Evolutionary conservation across 37 sponge, comb jelly and placozoan species (phyloP).

Genomic region (Dysidea cf. avara): DNA sequence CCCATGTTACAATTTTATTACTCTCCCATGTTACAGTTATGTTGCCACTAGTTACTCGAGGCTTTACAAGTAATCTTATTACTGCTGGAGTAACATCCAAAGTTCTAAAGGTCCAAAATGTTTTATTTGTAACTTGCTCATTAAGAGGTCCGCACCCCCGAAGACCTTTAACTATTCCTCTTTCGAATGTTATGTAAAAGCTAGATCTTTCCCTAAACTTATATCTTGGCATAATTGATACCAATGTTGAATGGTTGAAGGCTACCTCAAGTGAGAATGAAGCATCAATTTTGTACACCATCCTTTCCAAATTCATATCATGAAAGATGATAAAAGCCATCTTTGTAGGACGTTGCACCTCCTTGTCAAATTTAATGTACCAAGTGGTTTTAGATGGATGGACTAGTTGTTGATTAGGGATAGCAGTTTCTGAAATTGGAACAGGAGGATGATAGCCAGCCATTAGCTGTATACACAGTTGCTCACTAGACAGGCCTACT

Average conservation of each 20-base stretch:
- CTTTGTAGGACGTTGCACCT: constrained; percentile 16
- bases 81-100: constrained; percentile 33
- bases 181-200: constrained; percentile 20
- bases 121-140: constrained; percentile 27
- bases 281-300: constrained; percentile 26
- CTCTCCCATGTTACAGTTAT: too few species aligned
- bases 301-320: not conserved
- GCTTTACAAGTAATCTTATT: constrained; percentile 1
- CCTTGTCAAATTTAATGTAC: constrained; percentile 15
- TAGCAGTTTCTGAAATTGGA: constrained; percentile 9
- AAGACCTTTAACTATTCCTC: constrained; percentile 30
- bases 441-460: constrained; percentile 16
- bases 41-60: constrained; percentile 16
- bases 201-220: constrained; percentile 5
- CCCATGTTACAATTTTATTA: too few species aligned
- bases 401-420: constrained; percentile 7
- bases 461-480: constrained; percentile 25
- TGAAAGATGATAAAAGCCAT: constrained; percentile 13
- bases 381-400: constrained; percentile 25
- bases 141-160: constrained; percentile 31
- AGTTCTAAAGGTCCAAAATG: constrained; percentile 36
- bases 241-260: not conserved
- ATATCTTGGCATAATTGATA: constrained; percentile 22
- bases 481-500: constrained; percentile 28
- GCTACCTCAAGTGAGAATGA: constrained; percentile 21